A percentile compares a stretch with the other conserved stretches of the same genome.
Conservation (phyloP, 1,140 invertebrate genomes). For the Contarinia nasturtii region DNA sequence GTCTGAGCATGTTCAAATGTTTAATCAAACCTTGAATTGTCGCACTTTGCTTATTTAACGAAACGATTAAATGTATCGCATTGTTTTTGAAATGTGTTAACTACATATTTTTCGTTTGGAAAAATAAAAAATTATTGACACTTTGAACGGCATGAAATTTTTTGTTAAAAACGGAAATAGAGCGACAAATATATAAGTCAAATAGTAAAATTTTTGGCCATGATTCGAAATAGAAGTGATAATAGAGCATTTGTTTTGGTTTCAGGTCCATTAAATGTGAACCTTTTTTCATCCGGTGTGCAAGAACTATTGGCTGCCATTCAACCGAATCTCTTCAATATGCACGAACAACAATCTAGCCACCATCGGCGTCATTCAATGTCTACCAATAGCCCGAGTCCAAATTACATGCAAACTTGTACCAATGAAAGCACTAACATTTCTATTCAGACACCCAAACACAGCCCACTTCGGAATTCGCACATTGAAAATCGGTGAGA, state of each 20-base stretch:
- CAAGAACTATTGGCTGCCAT: conserved; percentile 20
- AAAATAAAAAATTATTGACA: too few species aligned
- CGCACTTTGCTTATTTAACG: too few species aligned
- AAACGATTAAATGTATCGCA: too few species aligned
- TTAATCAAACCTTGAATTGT: too few species aligned
- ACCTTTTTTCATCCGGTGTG: conserved; percentile 20
- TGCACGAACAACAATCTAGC: conserved; percentile 5
- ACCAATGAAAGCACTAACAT: conserved; percentile 14
- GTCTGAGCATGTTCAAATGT: too few species aligned
- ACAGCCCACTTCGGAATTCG: conserved; percentile 2
- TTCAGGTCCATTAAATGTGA: conserved; percentile 17
- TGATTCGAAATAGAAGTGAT: too few species aligned
- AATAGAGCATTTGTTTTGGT: neutral
- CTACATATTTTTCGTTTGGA: too few species aligned
- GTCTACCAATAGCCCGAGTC: conserved; percentile 8
- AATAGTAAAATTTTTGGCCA: too few species aligned
- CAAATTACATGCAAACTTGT: conserved; percentile 8
- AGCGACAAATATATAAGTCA: too few species aligned
- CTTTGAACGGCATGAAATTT: too few species aligned
- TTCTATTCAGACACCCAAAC: conserved; percentile 7
- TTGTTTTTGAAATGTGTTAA: too few species aligned
- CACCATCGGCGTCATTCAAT: conserved; percentile 7
- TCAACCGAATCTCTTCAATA: conserved; percentile 17
- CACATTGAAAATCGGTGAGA: conserved; percentile 2
- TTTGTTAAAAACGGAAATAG: too few species aligned